A percentile compares a stretch with the other conserved stretches of the same genome.
These are phyloP conservation scores for Dermochelys coriacea DNA, from an alignment of 2,797 vertebrate genomes.

Conservation along the genomic window DNA sequence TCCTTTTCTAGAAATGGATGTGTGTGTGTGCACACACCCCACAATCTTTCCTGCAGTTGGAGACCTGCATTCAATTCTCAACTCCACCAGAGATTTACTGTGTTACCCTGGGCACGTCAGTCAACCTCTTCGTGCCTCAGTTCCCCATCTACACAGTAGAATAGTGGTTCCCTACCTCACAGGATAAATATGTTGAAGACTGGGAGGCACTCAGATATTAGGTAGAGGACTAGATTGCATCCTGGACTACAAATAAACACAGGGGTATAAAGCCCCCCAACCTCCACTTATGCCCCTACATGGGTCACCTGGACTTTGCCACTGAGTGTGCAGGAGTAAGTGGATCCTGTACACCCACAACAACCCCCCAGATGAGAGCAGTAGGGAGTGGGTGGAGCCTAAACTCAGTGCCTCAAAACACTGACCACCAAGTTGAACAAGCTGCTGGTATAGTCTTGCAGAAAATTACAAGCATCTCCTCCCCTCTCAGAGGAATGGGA, in stretches of 20 bases:
- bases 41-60: not conserved
- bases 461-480: not conserved
- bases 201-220: not conserved
- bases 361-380: not conserved
- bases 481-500: not conserved
- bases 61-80: not conserved
- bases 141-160: not conserved
- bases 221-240: not conserved
- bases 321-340: not conserved
- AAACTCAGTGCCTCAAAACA: not conserved
- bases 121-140: fast-evolving
- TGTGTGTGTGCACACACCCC: not conserved
- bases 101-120: not conserved
- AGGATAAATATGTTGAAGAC: not conserved
- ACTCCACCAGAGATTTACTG: not conserved
- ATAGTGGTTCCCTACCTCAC: not conserved
- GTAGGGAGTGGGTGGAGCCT: not conserved
- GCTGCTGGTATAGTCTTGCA: not conserved
- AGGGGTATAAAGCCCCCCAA: fast-evolving
- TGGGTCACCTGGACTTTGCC: not conserved
- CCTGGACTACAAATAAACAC: not conserved
- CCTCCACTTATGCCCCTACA: not conserved
- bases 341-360: not conserved
- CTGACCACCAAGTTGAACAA: not conserved
- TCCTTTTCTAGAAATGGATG: not conserved